phyloP scores from a whole-genome alignment of 2,888 invertebrate genomes.

The Aspidiotus rigidus region DNA sequence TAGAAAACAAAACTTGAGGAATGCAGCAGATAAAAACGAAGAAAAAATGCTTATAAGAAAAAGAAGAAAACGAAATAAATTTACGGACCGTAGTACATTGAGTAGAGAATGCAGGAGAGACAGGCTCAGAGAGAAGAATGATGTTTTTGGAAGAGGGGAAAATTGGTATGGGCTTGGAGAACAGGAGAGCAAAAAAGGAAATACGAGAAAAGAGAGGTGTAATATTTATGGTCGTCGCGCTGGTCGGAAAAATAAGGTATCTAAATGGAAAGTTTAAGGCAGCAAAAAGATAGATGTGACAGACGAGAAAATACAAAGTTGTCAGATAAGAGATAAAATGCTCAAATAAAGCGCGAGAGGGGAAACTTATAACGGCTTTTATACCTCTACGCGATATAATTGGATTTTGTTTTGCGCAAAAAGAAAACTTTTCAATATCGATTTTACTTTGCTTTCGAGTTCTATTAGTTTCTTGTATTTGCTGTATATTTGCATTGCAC shows the following conservation, averaged over 20 bases:
- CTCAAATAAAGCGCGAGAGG: constrained; percentile 31
- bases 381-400: constrained; percentile 33
- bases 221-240: constrained; percentile 28
- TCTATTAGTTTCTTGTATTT: neutral
- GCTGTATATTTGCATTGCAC: neutral
- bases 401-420: constrained; percentile 30
- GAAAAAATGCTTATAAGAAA: constrained; percentile 16
- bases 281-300: constrained; percentile 31
- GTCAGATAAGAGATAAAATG: constrained; percentile 33
- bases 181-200: constrained; percentile 7
- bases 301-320: constrained; percentile 32
- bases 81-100: no score
- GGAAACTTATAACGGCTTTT: constrained; percentile 32
- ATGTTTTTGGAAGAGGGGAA: neutral
- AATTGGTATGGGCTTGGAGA: neutral
- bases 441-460: constrained; percentile 25
- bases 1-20: constrained; percentile 27
- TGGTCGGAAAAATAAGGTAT: constrained; percentile 33
- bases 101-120: no score
- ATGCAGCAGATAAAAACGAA: constrained; percentile 27
- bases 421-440: constrained; percentile 32
- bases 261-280: constrained; percentile 31
- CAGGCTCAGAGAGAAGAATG: no score
- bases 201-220: constrained; percentile 24
- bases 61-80: constrained; percentile 10